A percentile compares a stretch with the other conserved stretches of the same genome.
Conservation (phyloP, 1,140 invertebrate species). For the Microplitis mediator region DNA sequence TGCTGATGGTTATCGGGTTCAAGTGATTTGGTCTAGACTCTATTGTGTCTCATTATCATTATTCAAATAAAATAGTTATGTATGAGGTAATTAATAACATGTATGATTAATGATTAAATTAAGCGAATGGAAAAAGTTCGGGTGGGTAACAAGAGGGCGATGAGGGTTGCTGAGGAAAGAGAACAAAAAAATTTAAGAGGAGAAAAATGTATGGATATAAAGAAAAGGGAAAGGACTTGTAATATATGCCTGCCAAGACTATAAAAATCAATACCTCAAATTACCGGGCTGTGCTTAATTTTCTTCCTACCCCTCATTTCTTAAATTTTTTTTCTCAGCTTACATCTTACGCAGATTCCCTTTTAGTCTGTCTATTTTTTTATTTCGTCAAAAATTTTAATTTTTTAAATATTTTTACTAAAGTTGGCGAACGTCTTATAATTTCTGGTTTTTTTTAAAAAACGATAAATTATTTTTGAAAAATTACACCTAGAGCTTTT, state of each 20-base stretch:
- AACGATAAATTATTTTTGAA: no score
- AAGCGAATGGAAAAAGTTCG: not conserved
- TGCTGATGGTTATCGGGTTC: no score
- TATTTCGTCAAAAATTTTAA: no score
- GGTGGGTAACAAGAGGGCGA: not conserved
- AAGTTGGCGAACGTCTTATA: no score
- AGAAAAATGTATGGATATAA: conserved; percentile 14
- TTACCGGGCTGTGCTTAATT: conserved; percentile 64
- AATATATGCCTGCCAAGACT: conserved; percentile 62
- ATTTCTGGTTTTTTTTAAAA: no score
- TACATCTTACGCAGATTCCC: conserved; percentile 16
- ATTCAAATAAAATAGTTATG: no score
- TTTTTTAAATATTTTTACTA: no score
- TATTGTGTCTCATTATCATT: no score
- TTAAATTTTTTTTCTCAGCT: conserved; percentile 19
- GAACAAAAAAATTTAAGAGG: conserved; percentile 4
- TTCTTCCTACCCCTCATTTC: conserved; percentile 49
- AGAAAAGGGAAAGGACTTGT: conserved; percentile 48
- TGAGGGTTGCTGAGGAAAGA: not conserved
- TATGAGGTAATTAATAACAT: no score
- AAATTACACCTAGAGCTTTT: no score
- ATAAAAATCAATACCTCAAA: conserved; percentile 65
- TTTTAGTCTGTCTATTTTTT: not conserved
- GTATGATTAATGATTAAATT: no score
- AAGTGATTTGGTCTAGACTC: no score